Base-by-base conservation (phyloP, 2,113 vertebrate species). In the Picathartes gymnocephalus region DNA sequence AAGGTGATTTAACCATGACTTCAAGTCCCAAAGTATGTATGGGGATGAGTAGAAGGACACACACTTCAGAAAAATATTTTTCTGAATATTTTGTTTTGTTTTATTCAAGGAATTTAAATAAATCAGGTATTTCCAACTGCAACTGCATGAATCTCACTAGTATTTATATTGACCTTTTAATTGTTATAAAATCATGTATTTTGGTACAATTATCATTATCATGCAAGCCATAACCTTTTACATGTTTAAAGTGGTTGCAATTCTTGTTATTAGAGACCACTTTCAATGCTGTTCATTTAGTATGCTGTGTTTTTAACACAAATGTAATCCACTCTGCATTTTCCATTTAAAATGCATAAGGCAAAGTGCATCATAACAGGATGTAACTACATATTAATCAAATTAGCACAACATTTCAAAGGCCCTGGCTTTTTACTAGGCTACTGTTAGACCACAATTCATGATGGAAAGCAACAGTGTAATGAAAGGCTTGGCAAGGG, bases 331-430 rank as follows among this genome's bases (percentile, higher is more conserved):
- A 97, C 97, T 98, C 98, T 97, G 97, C 95, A 97, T 98, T 98
- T 98, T 95, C 96, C 98, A 98, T 98, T 98, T 98, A 98, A 98
- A 98, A 98, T 98, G 98, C 98, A 97, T 97, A 98, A 98, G 97
- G 98, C 98, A 98, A 98, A 98, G 98, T 98, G 98, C 98, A 98
- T 98, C 97, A 98, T 98, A 98, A 98, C 98, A 98, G 97, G 97
- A 98, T 97, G 97, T 97, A 97, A 98, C 98, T 95, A 96, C 10
- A 45, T 98, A 98, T 98, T 98, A 98, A 98, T 98, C 98, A 98
- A 98, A 98, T 98, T 98, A 98, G 98, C 96, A 97, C 97, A 97
- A 98, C 97, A 98, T 98, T 98, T 98, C 98, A 98, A 98, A 98
- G 97, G 95, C 93, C 81, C 81, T 85, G 86, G 97, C 96, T 97